Base-by-base conservation (phyloP, 2,113 vertebrate genomes). In the Alethe castanea region DNA sequence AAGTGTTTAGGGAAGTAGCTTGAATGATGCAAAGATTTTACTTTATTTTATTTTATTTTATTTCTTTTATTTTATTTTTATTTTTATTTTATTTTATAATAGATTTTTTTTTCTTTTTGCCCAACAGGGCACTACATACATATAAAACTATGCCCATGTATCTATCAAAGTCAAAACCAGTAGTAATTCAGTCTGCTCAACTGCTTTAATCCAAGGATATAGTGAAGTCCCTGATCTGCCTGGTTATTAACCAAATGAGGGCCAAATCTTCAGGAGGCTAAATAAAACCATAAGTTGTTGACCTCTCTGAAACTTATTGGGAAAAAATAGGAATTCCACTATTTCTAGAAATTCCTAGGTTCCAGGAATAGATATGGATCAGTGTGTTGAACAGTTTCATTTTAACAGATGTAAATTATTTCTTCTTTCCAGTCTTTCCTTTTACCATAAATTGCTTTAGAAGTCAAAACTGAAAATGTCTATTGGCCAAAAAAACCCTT, bases 401-500 rank as follows among this genome's bases (percentile, higher is more conserved):
- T 85, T 38, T 26, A 70, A 38, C 8, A 71, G 2, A 24, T 57
- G 15, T 5, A 45, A 26, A 50, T 33, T 44, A 22, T 66, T 92
- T 74, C 3, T 12, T 61, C 12, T 74, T 71, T 71, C 36, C 2
- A 9, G 5, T 28, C 15, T 60, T 81, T 45, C 6, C 3, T 72
- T 67, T 86, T 42, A 53, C 7, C 6, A 22, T 20, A 53, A 88
- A 65, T 64, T 50, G 8, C 6, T 73, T 90, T 31, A 45, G 88
- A 86, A 73, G 1, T 59, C 22, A 78, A 78, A 77, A 48, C 1
- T 61, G 8, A 83, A 92, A 86, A 54, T 25, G 1, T 50, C 8
- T 59, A 5, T 25, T 72, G 15, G 38, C 3, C 2, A 35, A 62
- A 80, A 73, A 48, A 31, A 6, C 0, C 1, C 5, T 8, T 29